Evolutionary conservation across 2,113 vertebrate genomes (phyloP).

Genomic region (Trinectes maculatus): DNA sequence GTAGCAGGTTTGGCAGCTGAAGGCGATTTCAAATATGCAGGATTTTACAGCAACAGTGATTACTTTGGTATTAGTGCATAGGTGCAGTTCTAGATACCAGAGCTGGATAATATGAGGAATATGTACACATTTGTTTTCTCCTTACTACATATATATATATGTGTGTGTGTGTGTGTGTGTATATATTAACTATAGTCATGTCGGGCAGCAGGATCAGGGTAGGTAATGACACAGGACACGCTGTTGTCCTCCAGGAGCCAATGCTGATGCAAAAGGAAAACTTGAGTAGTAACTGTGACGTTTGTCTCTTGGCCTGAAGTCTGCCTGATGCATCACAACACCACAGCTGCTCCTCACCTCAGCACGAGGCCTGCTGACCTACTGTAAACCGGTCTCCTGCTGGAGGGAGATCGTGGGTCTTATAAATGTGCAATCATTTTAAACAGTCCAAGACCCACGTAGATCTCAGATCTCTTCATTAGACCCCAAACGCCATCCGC

Average conservation of each 20-base stretch:
- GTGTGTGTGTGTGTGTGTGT: too few species aligned
- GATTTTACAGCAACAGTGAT: constrained; percentile 77
- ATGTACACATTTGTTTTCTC: constrained; percentile 32
- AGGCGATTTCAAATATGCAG: constrained; percentile 55
- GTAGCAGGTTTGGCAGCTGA: constrained; percentile 52
- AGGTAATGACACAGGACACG: constrained; percentile 5
- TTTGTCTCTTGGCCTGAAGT: constrained; percentile 1
- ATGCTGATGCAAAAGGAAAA: neutral
- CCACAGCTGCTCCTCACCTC: neutral
- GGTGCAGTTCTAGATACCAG: constrained; percentile 65
- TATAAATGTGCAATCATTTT: constrained; percentile 63
- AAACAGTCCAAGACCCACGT: constrained; percentile 29
- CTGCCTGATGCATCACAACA: neutral
- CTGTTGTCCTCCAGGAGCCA: neutral
- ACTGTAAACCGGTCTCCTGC: constrained; percentile 13
- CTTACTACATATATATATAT: too few species aligned
- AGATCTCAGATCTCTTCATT: constrained; percentile 22
- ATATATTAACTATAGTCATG: constrained; percentile 30
- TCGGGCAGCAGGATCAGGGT: constrained; percentile 55
- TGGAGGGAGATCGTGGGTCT: constrained; percentile 27
- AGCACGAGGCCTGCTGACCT: too few species aligned
- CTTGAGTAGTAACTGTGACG: too few species aligned
- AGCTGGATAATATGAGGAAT: constrained; percentile 33
- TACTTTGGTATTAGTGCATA: constrained; percentile 85
- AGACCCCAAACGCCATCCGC: neutral